Conservation (phyloP, 1,140 invertebrate species). For the Atopsyche davidsoni region DNA sequence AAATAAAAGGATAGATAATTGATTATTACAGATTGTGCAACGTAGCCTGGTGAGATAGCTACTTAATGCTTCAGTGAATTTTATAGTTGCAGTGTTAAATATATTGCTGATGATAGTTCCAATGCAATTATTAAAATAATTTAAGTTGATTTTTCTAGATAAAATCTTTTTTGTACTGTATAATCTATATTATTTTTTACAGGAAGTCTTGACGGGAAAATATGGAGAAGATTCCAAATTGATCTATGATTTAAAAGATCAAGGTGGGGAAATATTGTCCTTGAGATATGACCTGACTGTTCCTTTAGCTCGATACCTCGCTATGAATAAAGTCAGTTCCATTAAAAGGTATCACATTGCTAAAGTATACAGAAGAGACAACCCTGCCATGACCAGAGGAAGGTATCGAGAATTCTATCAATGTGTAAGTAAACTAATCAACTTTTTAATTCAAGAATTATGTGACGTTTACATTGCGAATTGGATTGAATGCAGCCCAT, state of each 20-base stretch:
- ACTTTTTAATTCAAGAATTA: no score
- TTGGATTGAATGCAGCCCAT: no score
- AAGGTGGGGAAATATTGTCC: conserved; percentile 94
- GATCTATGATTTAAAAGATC: conserved; percentile 97
- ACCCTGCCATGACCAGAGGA: conserved; percentile 93
- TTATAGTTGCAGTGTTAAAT: no score
- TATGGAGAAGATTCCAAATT: conserved; percentile 99
- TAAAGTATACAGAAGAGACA: conserved; percentile 96
- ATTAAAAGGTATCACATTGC: conserved; percentile 94
- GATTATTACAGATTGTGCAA: no score
- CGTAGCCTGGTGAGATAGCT: no score
- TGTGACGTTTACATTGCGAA: no score
- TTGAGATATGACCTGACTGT: conserved; percentile 88
- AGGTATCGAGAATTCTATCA: conserved; percentile 98
- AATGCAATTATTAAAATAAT: no score
- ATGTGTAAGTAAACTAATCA: conserved; percentile 81
- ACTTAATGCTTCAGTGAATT: no score
- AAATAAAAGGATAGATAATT: neutral
- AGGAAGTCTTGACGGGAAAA: conserved; percentile 97
- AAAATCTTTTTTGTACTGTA: no score
- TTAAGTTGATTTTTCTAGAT: no score
- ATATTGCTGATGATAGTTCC: no score
- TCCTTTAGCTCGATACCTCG: conserved; percentile 94
- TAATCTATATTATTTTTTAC: conserved; percentile 33
- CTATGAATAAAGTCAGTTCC: conserved; percentile 93